Percentiles rank a stretch among this genome's conserved stretches.
These are phyloP conservation scores for Sarcophaga variegata DNA, from an alignment of 2,888 invertebrate genomes.

Conservation along the genomic window DNA sequence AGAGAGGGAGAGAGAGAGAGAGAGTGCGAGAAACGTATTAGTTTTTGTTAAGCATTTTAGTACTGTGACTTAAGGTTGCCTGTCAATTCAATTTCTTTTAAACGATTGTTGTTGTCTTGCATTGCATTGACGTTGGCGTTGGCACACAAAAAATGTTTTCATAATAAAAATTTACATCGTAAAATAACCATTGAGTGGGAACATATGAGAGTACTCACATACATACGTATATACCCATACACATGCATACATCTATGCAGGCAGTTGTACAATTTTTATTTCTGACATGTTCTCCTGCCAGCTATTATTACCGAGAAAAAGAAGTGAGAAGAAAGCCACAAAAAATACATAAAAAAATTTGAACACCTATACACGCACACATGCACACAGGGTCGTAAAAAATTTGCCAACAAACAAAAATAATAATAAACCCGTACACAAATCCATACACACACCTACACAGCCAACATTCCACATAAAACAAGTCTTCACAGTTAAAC, in stretches of 20 bases:
- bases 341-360: slow-evolving; percentile 10
- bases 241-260: too few relatives aligned
- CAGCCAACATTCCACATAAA: slow-evolving; percentile 30
- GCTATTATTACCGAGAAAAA: slow-evolving; percentile 25
- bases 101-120: neutral
- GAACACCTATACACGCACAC: neutral
- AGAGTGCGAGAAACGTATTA: neutral
- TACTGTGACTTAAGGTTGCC: neutral
- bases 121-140: neutral
- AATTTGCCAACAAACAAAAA: slow-evolving; percentile 58
- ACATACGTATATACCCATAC: neutral
- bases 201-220: slow-evolving; percentile 38
- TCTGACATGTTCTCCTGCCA: slow-evolving; percentile 40
- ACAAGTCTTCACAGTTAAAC: slow-evolving; percentile 20
- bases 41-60: neutral
- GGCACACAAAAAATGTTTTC: slow-evolving; percentile 33
- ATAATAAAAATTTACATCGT: slow-evolving; percentile 36
- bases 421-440: slow-evolving; percentile 42
- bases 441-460: neutral
- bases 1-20: neutral
- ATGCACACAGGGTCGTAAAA: slow-evolving; percentile 52
- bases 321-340: slow-evolving; percentile 28
- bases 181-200: slow-evolving; percentile 44
- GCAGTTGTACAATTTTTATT: slow-evolving; percentile 19
- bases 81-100: neutral